Evolutionary conservation across 2,113 vertebrate species (phyloP).

Genomic region (Eubucco bourcierii): DNA sequence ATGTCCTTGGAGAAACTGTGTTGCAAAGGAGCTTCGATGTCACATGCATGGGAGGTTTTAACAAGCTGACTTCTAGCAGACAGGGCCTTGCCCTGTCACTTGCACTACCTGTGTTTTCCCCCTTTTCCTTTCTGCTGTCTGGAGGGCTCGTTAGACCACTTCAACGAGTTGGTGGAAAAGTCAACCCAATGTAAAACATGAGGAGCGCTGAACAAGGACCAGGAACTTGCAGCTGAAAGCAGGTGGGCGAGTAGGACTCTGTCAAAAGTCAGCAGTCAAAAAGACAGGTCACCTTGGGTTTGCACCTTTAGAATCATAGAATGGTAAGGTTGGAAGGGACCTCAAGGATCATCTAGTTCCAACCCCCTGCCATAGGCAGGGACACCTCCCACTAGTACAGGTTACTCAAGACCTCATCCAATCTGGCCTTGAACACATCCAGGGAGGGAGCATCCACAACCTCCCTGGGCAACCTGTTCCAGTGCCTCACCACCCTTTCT

Average conservation of each 20-base stretch:
- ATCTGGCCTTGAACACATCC: no score
- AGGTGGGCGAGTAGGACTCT: no score
- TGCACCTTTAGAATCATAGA: background rate
- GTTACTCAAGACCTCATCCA: no score
- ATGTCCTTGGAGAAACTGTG: background rate
- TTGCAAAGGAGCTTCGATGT: background rate
- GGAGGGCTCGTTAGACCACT: background rate
- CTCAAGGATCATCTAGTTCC: no score
- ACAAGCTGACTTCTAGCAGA: background rate
- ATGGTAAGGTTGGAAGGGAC: no score
- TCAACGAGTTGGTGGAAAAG: background rate
- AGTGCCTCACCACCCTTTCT: no score
- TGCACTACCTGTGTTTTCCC: background rate
- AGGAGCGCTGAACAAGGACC: background rate
- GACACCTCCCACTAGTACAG: no score
- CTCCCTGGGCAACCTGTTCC: no score
- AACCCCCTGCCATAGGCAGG: no score
- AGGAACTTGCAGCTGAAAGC: fast-evolving
- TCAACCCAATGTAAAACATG: background rate
- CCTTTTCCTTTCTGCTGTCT: background rate
- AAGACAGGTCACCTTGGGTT: background rate
- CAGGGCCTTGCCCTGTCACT: background rate
- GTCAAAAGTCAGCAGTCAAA: background rate
- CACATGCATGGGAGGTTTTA: background rate
- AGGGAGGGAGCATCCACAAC: no score